Base-by-base conservation (phyloP, 37 sponge, comb jelly and placozoan genomes). In the Sycon ciliatum region DNA sequence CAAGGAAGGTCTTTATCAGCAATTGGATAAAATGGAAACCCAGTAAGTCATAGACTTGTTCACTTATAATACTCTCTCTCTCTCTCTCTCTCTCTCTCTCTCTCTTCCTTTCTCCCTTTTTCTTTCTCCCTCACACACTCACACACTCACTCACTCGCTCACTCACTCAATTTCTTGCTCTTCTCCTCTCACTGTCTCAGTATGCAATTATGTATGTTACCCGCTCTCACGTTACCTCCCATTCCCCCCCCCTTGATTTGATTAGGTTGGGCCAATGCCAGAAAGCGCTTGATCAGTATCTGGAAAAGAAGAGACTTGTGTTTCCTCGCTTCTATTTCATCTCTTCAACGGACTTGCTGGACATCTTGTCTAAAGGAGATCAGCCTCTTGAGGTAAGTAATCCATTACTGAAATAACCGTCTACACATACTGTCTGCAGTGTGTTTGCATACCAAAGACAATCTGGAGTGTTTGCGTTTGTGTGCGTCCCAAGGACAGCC, bases 321-420 rank as follows among this genome's bases (percentile, higher is more conserved):
- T 97, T 97, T 76, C 99, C 99, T 29, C 79, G 99, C n/a, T 97
- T 97, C 85, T 97, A 97, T 72, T 97, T 97, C 73, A 81, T 97
- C 46, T 97, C 99, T 2, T 85, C 99, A 36, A 89, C 87, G 56
- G 99, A 97, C 71, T 82, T 97, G 62, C 70, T 97, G 62, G 85
- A 89, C 71, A 97, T 97, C 53, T 75, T 97, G 49, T 97, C 99
- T 52, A 88, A 97, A 60, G 99, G 99, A 20, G 92, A 93, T 71
- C 85, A 87, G 52, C 99, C 99, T 22, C 57, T 68, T 22, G 82
- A 86, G 76, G 87, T 81, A 42, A 67, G 68, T 57, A n/a, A n/a
- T n/a, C n/a, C n/a, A n/a, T n/a, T n/a, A n/a, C n/a, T n/a, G n/a
- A n/a, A n/a, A n/a, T n/a, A n/a, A n/a, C n/a, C n/a, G n/a, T n/a